These are phyloP conservation scores for Bilobella aurantiaca DNA, from an alignment of 1,140 invertebrate species.

Conservation along the genomic window DNA sequence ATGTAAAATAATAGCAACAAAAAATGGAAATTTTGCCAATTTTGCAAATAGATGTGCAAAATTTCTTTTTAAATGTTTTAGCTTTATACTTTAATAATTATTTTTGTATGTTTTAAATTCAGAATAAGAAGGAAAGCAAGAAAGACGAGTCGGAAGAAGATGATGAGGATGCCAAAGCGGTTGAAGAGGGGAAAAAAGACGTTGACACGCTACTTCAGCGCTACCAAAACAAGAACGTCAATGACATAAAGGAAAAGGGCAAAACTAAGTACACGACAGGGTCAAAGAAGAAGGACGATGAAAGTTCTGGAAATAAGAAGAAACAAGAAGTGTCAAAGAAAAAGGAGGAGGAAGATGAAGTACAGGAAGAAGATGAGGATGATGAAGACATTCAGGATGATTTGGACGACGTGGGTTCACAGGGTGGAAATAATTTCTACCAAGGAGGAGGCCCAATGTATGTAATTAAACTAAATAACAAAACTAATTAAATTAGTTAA, in stretches of 20 bases:
- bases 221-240: slow-evolving; percentile 28
- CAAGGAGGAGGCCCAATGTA: slow-evolving; percentile 25
- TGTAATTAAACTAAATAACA: neutral
- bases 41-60: no score
- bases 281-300: slow-evolving; percentile 8
- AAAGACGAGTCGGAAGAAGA: slow-evolving; percentile 27
- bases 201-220: slow-evolving; percentile 29
- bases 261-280: slow-evolving; percentile 22
- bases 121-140: slow-evolving; percentile 21
- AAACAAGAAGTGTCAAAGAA: slow-evolving; percentile 10
- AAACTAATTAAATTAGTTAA: neutral
- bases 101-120: neutral
- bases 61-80: neutral
- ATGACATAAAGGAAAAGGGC: neutral
- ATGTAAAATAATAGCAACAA: no score
- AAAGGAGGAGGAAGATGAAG: slow-evolving; percentile 14
- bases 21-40: no score
- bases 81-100: neutral
- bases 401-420: slow-evolving; percentile 7
- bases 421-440: slow-evolving; percentile 20
- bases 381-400: slow-evolving; percentile 4
- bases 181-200: slow-evolving; percentile 18
- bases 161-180: slow-evolving; percentile 24
- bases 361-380: slow-evolving; percentile 12
- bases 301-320: slow-evolving; percentile 12